These are phyloP conservation scores for Podilymbus podiceps DNA, from an alignment of 2,113 vertebrate genomes.

Conservation along the genomic window DNA sequence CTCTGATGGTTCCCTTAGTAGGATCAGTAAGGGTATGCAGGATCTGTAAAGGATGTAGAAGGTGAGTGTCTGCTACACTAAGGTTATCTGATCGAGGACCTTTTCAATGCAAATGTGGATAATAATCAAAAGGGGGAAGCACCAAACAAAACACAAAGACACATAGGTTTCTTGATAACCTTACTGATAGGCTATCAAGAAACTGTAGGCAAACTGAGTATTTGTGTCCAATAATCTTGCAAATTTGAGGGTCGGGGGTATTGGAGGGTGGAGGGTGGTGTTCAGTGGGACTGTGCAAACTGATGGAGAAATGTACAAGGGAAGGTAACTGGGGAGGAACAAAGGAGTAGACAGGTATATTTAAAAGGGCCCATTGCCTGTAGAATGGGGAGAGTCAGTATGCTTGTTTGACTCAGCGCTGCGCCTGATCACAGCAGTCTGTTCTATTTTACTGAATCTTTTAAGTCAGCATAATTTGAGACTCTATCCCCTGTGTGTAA, in stretches of 20 bases:
- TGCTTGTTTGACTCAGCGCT: background rate
- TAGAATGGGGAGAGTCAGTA: background rate
- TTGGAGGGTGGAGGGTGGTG: background rate
- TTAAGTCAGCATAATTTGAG: background rate
- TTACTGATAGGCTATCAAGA: background rate
- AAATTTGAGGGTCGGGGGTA: background rate
- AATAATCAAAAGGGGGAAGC: background rate
- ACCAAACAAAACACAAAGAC: background rate
- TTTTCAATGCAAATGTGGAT: background rate
- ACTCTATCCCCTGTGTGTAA: background rate
- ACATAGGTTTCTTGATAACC: background rate
- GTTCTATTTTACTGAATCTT: background rate
- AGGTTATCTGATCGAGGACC: background rate
- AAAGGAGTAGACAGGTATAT: background rate
- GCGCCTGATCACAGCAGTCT: rapidly evolving
- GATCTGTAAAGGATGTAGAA: background rate
- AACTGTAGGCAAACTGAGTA: background rate
- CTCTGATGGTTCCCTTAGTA: background rate
- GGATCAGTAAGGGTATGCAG: background rate
- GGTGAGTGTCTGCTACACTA: background rate
- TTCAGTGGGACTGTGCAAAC: background rate
- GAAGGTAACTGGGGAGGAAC: background rate
- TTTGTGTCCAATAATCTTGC: background rate
- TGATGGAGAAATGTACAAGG: background rate
- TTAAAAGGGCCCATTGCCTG: rapidly evolving